These are phyloP conservation scores for Drosophila melanocephala DNA, from an alignment of 2,888 invertebrate species.

Conservation along the genomic window DNA sequence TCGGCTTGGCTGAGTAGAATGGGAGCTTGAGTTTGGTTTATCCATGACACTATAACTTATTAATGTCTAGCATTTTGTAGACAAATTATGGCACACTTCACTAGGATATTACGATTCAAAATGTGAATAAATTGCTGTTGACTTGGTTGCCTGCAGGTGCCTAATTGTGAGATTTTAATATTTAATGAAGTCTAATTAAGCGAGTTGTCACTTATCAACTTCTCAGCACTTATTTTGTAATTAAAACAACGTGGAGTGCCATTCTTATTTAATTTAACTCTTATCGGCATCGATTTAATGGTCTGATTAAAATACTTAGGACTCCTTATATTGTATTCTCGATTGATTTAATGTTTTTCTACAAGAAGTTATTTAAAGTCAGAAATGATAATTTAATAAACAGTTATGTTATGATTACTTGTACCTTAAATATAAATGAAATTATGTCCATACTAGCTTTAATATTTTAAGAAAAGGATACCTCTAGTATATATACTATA, in stretches of 20 bases:
- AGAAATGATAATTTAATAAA: neutral
- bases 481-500: neutral
- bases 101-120: conserved; percentile 15
- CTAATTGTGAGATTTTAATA: conserved; percentile 38
- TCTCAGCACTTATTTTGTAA: neutral
- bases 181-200: conserved; percentile 19
- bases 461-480: neutral
- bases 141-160: conserved; percentile 1
- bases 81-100: conserved; percentile 50
- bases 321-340: neutral
- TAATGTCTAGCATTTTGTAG: conserved; percentile 48
- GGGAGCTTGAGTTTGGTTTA: neutral
- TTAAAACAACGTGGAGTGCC: neutral
- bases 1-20: neutral
- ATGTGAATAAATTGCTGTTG: conserved; percentile 10
- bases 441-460: neutral
- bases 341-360: too few relatives aligned
- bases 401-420: neutral
- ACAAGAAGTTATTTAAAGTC: neutral
- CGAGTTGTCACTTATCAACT: neutral
- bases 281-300: neutral
- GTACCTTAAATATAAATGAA: neutral
- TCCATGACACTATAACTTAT: conserved; percentile 47
- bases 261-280: neutral
- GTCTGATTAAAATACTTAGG: neutral